Base-by-base conservation (phyloP, 2,888 invertebrate genomes). In the Xanthostigma xanthostigma region DNA sequence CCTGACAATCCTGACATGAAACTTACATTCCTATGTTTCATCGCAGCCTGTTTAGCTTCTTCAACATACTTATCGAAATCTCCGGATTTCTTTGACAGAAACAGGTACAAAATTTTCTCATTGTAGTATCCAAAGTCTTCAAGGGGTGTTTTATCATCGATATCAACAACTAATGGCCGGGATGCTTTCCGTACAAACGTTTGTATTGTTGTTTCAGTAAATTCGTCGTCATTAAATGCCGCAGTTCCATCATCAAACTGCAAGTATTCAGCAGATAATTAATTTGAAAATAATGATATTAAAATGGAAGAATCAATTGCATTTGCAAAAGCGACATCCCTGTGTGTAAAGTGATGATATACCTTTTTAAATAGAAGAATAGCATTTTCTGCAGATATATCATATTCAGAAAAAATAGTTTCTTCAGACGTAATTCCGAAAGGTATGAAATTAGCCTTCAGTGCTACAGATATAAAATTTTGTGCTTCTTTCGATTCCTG, bases 81-180 rank as follows among this genome's bases (percentile, higher is more conserved):
- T 48, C 89, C 90, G 57, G 78, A 81, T 65, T 84, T 83, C 75
- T 94, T 92, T 63, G 90, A 91, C 59, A 96, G 74, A 80, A 99
- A 98, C 63, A 98, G 71, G 53, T 99, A 77, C 57, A 96, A 78
- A 70, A 99, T 98, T 61, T 86, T 90, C 73, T 97, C 96, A 71
- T 98, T 88, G 51, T 93, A 90, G 57, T 97, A 97, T 48, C 95
- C 93, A 66, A 99, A 99, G 71, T 99, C 94, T 70, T 95, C 95
- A 64, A 91, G 88, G 10, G 98, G 97, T 35, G 93, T 94, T 68
- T 96, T 92, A 60, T 95, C 94, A 58, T 91, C 94, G 75, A 97
- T 96, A 68, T 97, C 96, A 48, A 94, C 86, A 55, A 96, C 81
- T 54, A 90, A 70, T 17, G 96, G 96, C 64, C 97, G 75, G 48